Evolutionary conservation across 2,888 invertebrate species (phyloP).

Genomic region (Tortrix viridana): DNA sequence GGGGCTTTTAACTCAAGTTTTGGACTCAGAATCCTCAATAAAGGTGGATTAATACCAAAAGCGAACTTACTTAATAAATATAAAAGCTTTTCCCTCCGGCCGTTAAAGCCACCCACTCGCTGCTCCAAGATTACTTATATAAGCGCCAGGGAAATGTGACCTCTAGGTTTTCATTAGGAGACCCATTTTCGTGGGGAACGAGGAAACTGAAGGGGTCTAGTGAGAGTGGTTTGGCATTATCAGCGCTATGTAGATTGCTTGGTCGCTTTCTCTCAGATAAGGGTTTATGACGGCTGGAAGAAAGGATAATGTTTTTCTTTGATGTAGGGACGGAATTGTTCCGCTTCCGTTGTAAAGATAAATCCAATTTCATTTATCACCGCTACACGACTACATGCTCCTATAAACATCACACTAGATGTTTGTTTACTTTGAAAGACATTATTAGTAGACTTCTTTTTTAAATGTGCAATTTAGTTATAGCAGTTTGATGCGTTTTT

Average conservation of each 20-base stretch:
- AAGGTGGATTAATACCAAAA: conserved; percentile 84
- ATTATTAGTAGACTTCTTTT: too few relatives aligned
- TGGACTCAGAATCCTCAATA: conserved; percentile 68
- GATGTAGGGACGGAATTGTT: conserved; percentile 72
- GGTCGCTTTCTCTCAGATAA: conserved; percentile 79
- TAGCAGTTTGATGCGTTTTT: too few relatives aligned
- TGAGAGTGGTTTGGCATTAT: conserved; percentile 71
- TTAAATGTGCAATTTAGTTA: too few relatives aligned
- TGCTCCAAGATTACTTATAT: conserved; percentile 81
- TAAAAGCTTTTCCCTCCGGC: conserved; percentile 82
- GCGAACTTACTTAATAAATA: conserved; percentile 85
- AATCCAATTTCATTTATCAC: conserved; percentile 62
- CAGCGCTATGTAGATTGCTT: conserved; percentile 82
- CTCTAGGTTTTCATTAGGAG: conserved; percentile 68
- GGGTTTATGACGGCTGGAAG: conserved; percentile 75
- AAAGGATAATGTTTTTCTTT: conserved; percentile 82
- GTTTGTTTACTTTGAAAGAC: too few relatives aligned
- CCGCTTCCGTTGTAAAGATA: conserved; percentile 68
- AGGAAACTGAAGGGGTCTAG: conserved; percentile 57
- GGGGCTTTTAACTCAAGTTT: conserved; percentile 43
- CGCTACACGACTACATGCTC: conserved; percentile 26
- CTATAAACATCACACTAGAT: too few relatives aligned
- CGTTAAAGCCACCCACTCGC: conserved; percentile 81
- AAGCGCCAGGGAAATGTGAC: conserved; percentile 60
- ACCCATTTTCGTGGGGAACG: conserved; percentile 44